Conservation (phyloP, 2,113 vertebrate genomes). For the Malaclemys terrapin region DNA sequence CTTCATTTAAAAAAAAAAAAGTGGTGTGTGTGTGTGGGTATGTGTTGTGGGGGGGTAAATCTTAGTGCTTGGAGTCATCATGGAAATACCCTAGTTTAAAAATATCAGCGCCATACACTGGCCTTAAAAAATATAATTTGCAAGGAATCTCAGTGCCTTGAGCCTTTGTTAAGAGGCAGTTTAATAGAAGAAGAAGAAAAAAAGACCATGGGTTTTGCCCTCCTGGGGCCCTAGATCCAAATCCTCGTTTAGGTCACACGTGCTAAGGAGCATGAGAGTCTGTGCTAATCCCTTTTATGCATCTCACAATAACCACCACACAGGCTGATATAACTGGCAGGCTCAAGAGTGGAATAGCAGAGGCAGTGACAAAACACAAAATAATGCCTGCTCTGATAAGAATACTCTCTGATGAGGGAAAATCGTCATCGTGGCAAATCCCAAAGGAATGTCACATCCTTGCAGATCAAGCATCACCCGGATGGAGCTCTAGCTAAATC, state of each 20-base stretch:
- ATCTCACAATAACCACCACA: neutral
- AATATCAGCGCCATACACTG: neutral
- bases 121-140: neutral
- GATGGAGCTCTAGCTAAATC: neutral
- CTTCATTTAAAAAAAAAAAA: neutral
- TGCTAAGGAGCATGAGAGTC: neutral
- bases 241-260: slow-evolving; percentile 5
- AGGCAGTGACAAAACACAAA: slow-evolving; percentile 34
- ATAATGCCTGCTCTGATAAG: slow-evolving; percentile 44
- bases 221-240: neutral
- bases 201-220: neutral
- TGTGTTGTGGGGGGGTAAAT: neutral
- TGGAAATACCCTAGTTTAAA: neutral
- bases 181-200: neutral
- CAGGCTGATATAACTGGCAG: neutral
- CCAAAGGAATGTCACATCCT: neutral
- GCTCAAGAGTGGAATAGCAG: neutral
- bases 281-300: slow-evolving; percentile 22
- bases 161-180: neutral
- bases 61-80: neutral
- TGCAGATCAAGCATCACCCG: neutral
- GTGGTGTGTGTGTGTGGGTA: too few relatives aligned
- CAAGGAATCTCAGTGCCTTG: neutral
- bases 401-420: slow-evolving; percentile 26
- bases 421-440: neutral